phyloP scores from a whole-genome alignment of 2,113 vertebrate species.

The Spermophilus dauricus region DNA sequence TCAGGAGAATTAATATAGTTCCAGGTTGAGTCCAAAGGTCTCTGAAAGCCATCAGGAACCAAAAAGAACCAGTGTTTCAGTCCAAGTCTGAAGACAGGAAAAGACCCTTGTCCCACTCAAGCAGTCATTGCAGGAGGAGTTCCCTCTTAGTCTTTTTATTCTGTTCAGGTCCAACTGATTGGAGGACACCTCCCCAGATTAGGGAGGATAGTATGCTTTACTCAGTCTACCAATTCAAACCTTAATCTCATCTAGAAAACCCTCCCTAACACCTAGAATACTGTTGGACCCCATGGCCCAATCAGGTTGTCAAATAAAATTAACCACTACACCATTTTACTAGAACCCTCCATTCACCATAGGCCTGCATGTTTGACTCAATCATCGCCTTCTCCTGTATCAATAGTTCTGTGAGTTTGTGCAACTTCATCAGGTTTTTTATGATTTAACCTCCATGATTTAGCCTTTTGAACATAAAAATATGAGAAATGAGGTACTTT shows the following conservation, averaged over 20 bases:
- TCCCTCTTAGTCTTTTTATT: neutral
- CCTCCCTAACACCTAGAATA: neutral
- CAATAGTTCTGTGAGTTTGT: neutral
- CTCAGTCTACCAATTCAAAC: neutral
- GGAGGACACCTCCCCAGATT: neutral
- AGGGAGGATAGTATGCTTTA: neutral
- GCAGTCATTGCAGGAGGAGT: neutral
- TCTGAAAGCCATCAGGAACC: neutral
- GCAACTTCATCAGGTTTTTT: neutral
- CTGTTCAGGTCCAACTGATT: neutral
- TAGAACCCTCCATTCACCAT: neutral
- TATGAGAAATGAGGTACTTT: conserved; percentile 30
- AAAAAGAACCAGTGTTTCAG: neutral
- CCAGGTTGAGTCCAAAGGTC: neutral
- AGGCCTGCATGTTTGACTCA: neutral
- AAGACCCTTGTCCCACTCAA: neutral
- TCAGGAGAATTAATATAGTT: neutral
- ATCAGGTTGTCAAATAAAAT: neutral
- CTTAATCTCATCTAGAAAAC: conserved; percentile 3
- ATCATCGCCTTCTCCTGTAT: neutral
- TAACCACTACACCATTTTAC: conserved; percentile 30
- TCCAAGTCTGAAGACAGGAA: neutral
- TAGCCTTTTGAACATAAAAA: conserved; percentile 35
- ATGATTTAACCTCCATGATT: neutral
- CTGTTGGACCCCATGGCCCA: neutral